These are phyloP conservation scores for Hippoglossus hippoglossus DNA, from an alignment of 2,797 vertebrate species.

Conservation along the genomic window DNA sequence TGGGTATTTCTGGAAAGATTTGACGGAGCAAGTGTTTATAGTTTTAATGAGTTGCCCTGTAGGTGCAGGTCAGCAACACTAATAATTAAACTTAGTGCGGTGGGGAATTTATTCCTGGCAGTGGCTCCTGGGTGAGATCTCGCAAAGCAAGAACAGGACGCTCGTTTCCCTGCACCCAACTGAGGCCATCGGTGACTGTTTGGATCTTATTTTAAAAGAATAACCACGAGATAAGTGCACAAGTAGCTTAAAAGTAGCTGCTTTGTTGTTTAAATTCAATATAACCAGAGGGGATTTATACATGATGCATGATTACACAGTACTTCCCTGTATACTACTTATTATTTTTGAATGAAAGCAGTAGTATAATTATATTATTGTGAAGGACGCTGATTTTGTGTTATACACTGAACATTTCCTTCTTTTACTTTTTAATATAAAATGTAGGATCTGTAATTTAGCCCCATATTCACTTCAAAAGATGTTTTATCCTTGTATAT, in stretches of 20 bases:
- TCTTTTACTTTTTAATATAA: slow-evolving; percentile 4
- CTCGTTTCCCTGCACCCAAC: slow-evolving; percentile 8
- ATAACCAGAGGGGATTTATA: slow-evolving; percentile 11
- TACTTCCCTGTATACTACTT: neutral
- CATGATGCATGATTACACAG: neutral
- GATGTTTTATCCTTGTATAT: neutral
- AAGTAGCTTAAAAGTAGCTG: slow-evolving; percentile 7
- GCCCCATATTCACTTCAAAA: neutral
- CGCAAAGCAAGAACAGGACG: slow-evolving; percentile 21
- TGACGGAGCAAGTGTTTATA: slow-evolving; percentile 63
- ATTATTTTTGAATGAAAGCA: neutral
- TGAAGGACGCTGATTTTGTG: neutral
- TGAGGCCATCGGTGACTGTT: slow-evolving; percentile 3
- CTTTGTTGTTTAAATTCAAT: slow-evolving; percentile 26
- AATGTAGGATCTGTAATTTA: slow-evolving; percentile 1
- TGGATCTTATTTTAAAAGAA: slow-evolving; percentile 19
- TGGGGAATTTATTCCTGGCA: slow-evolving; percentile 60
- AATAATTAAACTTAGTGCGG: slow-evolving; percentile 68
- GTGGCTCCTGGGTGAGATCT: slow-evolving; percentile 22
- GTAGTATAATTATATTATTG: neutral
- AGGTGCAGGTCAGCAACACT: slow-evolving; percentile 61
- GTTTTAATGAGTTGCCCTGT: slow-evolving; percentile 59
- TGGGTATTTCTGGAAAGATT: slow-evolving; percentile 57
- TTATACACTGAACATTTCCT: neutral
- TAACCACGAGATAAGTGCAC: slow-evolving; percentile 7